Evolutionary conservation across 2,113 vertebrate species (phyloP).

Genomic region (Xerus inauris): DNA sequence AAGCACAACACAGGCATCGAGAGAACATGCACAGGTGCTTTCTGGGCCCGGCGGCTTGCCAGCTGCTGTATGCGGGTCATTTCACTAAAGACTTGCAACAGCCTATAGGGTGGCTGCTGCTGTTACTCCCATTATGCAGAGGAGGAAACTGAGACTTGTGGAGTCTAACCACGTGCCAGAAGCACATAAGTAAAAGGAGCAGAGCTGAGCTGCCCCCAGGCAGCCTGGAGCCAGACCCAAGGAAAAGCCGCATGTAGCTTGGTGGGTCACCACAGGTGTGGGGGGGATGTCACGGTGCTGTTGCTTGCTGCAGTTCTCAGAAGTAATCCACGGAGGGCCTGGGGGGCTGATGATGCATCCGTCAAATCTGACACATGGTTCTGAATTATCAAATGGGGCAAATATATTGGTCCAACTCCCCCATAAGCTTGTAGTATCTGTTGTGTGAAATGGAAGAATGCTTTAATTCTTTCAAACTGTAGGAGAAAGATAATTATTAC

Average conservation of each 20-base stretch:
- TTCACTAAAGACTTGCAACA: neutral
- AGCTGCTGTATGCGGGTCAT: no score
- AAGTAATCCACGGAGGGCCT: neutral
- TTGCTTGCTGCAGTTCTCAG: neutral
- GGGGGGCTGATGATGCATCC: accelerated
- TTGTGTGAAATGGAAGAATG: neutral
- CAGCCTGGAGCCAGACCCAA: neutral
- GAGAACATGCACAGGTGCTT: accelerated
- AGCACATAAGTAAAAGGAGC: neutral
- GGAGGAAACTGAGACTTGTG: neutral
- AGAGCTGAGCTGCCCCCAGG: neutral
- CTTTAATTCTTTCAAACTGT: neutral
- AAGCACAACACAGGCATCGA: accelerated
- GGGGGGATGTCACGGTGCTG: accelerated
- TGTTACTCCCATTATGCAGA: neutral
- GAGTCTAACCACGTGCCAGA: neutral
- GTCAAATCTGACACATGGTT: accelerated
- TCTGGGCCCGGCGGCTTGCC: neutral
- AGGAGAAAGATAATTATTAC: slow-evolving; percentile 15
- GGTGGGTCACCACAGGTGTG: neutral
- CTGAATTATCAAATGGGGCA: neutral
- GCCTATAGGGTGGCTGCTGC: neutral
- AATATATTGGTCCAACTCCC: neutral
- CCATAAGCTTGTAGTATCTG: accelerated
- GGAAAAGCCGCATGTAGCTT: accelerated